Base-by-base conservation (phyloP, 1,140 invertebrate species). In the Manduca sexta region DNA sequence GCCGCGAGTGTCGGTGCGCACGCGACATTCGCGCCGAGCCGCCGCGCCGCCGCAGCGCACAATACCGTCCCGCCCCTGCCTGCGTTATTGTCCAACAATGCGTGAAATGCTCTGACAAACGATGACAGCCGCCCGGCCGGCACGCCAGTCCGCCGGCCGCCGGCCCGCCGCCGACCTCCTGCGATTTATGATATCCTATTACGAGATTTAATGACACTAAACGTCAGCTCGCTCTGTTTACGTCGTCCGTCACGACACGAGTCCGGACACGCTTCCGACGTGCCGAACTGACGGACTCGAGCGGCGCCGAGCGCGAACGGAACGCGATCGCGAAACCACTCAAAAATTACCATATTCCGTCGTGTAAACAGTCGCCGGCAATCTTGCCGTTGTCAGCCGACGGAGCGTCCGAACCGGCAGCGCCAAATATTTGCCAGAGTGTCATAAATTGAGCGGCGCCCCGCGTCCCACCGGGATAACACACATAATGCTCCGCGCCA, bases 61-160 rank as follows among this genome's bases (percentile, higher is more conserved):
- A 76, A 74, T 74, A 61, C 60, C 47, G 34, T 49, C 56, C 49
- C 50, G 46, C 49, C 56, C 55, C 57, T 49, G 53, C 63, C 64
- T 74, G 76, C 74, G 75, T 74, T 84, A 80, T 84, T 78, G 74
- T 78, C 77, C 80, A 79, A 84, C 78, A 84, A 82, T 69, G 76
- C 80, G 80, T 81, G 80, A 84, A 84, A 84, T 77, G 74, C 72
- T 63, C 74, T 81, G 80, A 84, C 80, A 84, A 81, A 84, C 80
- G 80, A 80, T 77, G 77, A 82, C 80, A 84, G 74, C 68, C 66
- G 64, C 66, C 67, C 72, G 69, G 60, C 63, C 63, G 45, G 72
- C 60, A n/a, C 73, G 21, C 21, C 21, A 26, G 21, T 8, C 34
- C 11, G 34, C 34, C 34, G n/a, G n/a, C 34, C 1, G 8, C 39